Evolutionary conservation across 1,140 invertebrate genomes (phyloP).

Genomic region (Cydia amplana): DNA sequence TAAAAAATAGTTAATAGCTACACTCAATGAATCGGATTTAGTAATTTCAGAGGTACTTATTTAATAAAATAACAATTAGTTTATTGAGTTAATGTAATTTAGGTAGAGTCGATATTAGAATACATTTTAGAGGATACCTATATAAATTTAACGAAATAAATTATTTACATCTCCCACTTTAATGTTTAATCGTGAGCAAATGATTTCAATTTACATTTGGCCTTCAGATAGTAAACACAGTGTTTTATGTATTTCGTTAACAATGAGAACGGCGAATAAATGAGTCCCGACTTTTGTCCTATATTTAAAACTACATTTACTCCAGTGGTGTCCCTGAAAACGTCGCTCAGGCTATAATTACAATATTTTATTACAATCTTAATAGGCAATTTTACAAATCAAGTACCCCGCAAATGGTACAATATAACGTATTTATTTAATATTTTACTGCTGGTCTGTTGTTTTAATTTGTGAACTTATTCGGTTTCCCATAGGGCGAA

Average conservation of each 20-base stretch:
- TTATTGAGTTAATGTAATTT: too few relatives aligned
- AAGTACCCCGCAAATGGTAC: neutral
- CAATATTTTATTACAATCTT: constrained; percentile 12
- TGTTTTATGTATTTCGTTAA: neutral
- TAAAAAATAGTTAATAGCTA: neutral
- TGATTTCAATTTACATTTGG: constrained; percentile 6
- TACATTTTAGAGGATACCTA: neutral
- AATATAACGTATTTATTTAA: neutral
- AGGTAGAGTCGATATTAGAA: neutral
- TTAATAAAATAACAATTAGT: too few relatives aligned
- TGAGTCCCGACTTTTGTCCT: neutral
- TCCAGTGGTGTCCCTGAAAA: neutral
- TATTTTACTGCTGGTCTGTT: neutral
- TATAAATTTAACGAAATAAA: neutral
- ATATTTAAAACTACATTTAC: neutral
- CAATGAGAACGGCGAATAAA: neutral
- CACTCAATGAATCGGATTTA: neutral
- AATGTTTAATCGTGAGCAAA: neutral
- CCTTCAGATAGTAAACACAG: neutral
- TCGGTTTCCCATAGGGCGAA: neutral
- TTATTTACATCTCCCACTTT: neutral
- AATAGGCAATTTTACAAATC: constrained; percentile 11
- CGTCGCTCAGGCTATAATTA: neutral
- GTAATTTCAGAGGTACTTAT: neutral
- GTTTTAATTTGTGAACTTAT: constrained; percentile 11